Conservation (phyloP, 2,888 invertebrate genomes). For the Lasioglossum zephyrum region DNA sequence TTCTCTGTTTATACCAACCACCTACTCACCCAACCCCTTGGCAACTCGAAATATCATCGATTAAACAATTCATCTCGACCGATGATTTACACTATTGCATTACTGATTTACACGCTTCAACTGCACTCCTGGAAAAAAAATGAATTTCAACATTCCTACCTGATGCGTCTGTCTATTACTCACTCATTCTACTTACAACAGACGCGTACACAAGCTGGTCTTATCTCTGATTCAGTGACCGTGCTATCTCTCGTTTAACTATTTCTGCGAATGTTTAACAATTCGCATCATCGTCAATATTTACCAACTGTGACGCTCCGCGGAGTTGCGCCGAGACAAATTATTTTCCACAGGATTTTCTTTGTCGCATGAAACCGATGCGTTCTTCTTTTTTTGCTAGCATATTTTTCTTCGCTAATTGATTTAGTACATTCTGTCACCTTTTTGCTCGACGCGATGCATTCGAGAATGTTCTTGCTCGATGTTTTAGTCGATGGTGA, state of each 20-base stretch:
- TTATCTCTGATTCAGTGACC: constrained; percentile 5
- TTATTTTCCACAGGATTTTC: neutral
- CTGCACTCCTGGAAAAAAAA: neutral
- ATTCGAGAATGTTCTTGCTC: neutral
- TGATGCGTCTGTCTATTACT: neutral
- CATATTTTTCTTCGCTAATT: neutral
- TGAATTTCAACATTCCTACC: neutral
- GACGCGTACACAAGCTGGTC: neutral
- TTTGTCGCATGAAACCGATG: neutral
- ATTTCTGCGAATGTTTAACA: neutral
- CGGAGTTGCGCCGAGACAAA: neutral
- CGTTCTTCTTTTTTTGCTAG: neutral
- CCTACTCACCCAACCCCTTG: neutral
- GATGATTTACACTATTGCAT: neutral
- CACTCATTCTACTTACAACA: neutral
- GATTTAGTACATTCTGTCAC: neutral
- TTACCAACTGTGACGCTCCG: neutral
- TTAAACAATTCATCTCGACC: neutral
- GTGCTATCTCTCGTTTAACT: neutral
- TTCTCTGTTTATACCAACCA: neutral
- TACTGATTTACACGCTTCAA: too few species aligned
- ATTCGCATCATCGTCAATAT: neutral
- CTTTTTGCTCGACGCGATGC: too few species aligned
- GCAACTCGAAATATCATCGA: neutral
- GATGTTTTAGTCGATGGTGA: neutral